Evolutionary conservation across 2,888 invertebrate species (phyloP).

Genomic region (Atherix ibis): DNA sequence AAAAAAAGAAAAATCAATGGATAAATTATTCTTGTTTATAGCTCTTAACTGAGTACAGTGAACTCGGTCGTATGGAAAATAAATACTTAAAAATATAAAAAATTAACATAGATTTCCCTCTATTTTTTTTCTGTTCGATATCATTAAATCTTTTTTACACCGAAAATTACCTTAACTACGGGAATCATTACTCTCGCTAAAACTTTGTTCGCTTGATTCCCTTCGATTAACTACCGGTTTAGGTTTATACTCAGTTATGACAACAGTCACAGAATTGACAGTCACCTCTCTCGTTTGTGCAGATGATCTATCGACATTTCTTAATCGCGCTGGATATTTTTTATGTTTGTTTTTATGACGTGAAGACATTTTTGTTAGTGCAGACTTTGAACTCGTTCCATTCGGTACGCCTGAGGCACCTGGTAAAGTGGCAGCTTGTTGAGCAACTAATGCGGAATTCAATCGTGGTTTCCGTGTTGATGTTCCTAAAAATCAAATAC

Average conservation of each 20-base stretch:
- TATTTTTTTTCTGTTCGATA: too few species aligned
- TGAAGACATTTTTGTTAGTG: conserved; percentile 31
- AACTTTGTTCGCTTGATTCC: conserved; percentile 33
- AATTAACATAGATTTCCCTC: too few species aligned
- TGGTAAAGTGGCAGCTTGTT: conserved; percentile 70
- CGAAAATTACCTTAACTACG: conserved; percentile 30
- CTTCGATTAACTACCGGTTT: conserved; percentile 36
- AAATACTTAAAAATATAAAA: too few species aligned
- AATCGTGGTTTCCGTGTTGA: conserved; percentile 85
- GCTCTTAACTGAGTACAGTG: too few species aligned
- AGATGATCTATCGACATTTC: conserved; percentile 83
- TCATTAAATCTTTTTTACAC: too few species aligned
- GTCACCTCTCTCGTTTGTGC: conserved; percentile 91
- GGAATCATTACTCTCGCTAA: conserved; percentile 34
- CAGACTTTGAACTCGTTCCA: conserved; percentile 33
- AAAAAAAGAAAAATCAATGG: too few species aligned
- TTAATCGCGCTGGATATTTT: conserved; percentile 62
- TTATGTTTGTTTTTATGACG: conserved; percentile 40
- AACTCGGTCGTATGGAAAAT: too few species aligned
- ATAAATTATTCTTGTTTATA: too few species aligned
- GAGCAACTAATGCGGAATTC: conserved; percentile 91
- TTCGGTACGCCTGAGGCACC: conserved; percentile 38
- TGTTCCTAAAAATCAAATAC: conserved; percentile 42
- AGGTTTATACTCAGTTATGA: conserved; percentile 91
- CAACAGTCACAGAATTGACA: conserved; percentile 91